Conservation (phyloP, 2,113 vertebrate genomes). For the Ammodytes dubius region DNA sequence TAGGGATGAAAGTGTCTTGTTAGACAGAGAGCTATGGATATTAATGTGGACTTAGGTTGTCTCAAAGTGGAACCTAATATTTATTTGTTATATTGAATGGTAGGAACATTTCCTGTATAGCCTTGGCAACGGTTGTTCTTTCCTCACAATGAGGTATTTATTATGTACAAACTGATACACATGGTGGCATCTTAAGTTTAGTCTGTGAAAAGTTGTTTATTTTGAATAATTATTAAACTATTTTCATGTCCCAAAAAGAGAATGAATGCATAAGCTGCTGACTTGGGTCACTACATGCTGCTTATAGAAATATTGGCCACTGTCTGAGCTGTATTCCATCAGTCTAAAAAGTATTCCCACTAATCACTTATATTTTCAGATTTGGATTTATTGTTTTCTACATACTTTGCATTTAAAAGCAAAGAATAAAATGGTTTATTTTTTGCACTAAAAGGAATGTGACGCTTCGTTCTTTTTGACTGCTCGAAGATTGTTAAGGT, state of each 20-base stretch:
- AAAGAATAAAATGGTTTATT: slow-evolving; percentile 69
- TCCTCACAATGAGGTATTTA: slow-evolving; percentile 87
- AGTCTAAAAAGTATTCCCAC: slow-evolving; percentile 35
- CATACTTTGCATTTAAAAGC: slow-evolving; percentile 67
- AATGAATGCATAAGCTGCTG: slow-evolving; percentile 71
- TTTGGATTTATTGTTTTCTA: slow-evolving; percentile 59
- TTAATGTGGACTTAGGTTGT: slow-evolving; percentile 51
- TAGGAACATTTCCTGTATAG: slow-evolving; percentile 75
- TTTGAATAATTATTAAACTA: slow-evolving; percentile 41
- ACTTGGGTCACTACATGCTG: slow-evolving; percentile 41
- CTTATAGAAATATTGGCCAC: slow-evolving; percentile 31
- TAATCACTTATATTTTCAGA: slow-evolving; percentile 45
- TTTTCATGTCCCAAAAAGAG: slow-evolving; percentile 69
- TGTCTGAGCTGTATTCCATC: slow-evolving; percentile 18
- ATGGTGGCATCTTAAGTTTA: slow-evolving; percentile 65
- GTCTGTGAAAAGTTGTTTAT: slow-evolving; percentile 46
- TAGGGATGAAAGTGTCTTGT: slow-evolving; percentile 63
- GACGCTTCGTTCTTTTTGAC: slow-evolving; percentile 13
- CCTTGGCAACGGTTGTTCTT: slow-evolving; percentile 79
- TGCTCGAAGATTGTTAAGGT: background rate
- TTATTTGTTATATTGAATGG: slow-evolving; percentile 70
- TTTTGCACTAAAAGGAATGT: slow-evolving; percentile 40
- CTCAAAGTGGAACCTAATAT: slow-evolving; percentile 66
- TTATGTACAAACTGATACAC: slow-evolving; percentile 77
- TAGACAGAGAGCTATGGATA: slow-evolving; percentile 68